phyloP scores from a whole-genome alignment of 2,888 invertebrate genomes.

The Himalopsyche kuldschensis region DNA sequence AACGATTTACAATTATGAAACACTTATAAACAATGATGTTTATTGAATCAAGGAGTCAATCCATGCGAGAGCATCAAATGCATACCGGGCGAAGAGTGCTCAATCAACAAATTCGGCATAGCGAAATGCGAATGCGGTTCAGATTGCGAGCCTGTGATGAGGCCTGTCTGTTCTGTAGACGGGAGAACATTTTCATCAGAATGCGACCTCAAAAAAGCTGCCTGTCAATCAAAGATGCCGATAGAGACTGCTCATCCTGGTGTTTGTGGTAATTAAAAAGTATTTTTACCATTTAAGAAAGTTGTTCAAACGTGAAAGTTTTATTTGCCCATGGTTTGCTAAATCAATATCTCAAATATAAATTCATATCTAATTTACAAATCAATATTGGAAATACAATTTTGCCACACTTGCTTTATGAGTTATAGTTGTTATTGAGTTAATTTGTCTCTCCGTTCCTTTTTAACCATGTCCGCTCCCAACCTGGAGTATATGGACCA shows the following conservation, averaged over 20 bases:
- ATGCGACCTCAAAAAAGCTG: slow-evolving; percentile 76
- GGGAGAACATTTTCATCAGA: slow-evolving; percentile 81
- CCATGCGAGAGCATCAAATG: slow-evolving; percentile 83
- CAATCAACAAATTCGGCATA: slow-evolving; percentile 75
- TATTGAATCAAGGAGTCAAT: slow-evolving; percentile 68
- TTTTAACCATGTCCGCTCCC: too few relatives aligned
- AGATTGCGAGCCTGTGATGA: slow-evolving; percentile 75
- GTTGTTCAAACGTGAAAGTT: neutral
- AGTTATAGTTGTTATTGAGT: too few relatives aligned
- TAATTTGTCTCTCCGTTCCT: too few relatives aligned
- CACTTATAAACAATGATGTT: neutral
- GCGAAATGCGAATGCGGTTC: slow-evolving; percentile 85
- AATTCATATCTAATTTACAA: too few relatives aligned
- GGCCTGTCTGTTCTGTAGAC: slow-evolving; percentile 84
- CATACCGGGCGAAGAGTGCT: slow-evolving; percentile 78
- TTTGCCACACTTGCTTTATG: too few relatives aligned
- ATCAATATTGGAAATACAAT: too few relatives aligned
- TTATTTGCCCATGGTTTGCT: neutral
- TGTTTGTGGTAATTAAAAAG: slow-evolving; percentile 51
- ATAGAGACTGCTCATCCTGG: slow-evolving; percentile 54
- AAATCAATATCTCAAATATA: neutral
- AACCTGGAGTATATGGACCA: too few relatives aligned
- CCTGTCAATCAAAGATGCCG: slow-evolving; percentile 63
- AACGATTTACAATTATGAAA: too few relatives aligned
- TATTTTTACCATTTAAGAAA: neutral